Evolutionary conservation across 2,888 invertebrate genomes (phyloP).

Genomic region (Idaea aversata): DNA sequence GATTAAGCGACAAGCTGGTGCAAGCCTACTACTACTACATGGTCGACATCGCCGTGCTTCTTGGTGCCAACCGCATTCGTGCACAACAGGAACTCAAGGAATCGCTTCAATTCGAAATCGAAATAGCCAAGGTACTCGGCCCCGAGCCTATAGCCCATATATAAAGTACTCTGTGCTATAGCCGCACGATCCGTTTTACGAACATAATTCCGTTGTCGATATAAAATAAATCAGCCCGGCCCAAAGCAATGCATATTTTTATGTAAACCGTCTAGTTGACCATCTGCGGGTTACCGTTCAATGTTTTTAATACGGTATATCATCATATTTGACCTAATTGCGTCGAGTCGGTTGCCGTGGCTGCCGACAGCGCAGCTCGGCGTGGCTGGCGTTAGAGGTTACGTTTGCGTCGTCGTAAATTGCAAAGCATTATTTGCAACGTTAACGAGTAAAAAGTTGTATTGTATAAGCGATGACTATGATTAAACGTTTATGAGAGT

Average conservation of each 20-base stretch:
- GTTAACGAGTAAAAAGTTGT: slow-evolving; percentile 9
- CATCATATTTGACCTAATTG: slow-evolving; percentile 40
- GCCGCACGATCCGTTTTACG: slow-evolving; percentile 46
- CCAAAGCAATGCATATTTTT: slow-evolving; percentile 37
- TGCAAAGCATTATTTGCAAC: slow-evolving; percentile 12
- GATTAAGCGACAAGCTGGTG: slow-evolving; percentile 91
- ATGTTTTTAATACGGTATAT: slow-evolving; percentile 29
- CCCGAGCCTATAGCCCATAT: no score
- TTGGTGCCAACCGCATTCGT: slow-evolving; percentile 87
- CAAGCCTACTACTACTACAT: slow-evolving; percentile 91
- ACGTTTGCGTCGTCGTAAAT: slow-evolving; percentile 8
- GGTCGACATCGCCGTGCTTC: slow-evolving; percentile 91
- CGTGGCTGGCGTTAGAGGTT: slow-evolving; percentile 16
- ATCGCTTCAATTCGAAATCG: slow-evolving; percentile 93
- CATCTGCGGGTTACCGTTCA: slow-evolving; percentile 34
- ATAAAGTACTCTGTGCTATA: no score
- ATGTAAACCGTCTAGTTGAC: slow-evolving; percentile 35
- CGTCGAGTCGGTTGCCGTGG: not conserved
- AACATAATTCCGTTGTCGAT: slow-evolving; percentile 42
- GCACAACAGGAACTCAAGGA: slow-evolving; percentile 87
- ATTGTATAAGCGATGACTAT: not conserved
- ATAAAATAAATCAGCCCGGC: slow-evolving; percentile 38
- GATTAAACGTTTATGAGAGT: slow-evolving; percentile 7
- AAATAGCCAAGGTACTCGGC: slow-evolving; percentile 86
- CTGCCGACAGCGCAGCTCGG: no score